These are phyloP conservation scores for Pipistrellus pygmaeus DNA, from an alignment of 2,797 vertebrate genomes.

Conservation along the genomic window DNA sequence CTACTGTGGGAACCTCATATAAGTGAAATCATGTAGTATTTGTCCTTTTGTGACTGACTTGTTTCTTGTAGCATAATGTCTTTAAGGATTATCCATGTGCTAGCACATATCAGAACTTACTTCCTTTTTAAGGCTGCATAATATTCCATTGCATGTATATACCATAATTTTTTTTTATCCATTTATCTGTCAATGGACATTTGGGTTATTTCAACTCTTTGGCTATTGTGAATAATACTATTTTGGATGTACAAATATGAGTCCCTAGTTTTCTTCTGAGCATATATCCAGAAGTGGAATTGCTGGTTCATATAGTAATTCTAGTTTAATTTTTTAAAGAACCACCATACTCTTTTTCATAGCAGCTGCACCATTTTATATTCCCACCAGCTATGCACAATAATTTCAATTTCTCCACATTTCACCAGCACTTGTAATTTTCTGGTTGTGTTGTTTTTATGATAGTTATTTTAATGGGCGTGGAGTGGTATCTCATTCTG, in stretches of 20 bases:
- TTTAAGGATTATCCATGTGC: not conserved
- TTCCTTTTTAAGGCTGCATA: not conserved
- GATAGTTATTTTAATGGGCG: not conserved
- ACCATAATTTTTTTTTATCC: not conserved
- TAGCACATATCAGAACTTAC: not conserved
- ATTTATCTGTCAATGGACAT: not conserved
- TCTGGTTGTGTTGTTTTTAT: not conserved
- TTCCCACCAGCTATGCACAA: not conserved
- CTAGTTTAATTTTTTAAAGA: constrained; percentile 4
- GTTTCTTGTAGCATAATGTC: not conserved
- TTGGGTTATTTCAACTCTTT: not conserved
- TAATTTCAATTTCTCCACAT: not conserved
- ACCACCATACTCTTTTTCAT: not conserved
- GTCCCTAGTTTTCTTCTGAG: not conserved
- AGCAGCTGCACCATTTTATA: not conserved
- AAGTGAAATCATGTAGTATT: not conserved
- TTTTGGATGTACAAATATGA: not conserved
- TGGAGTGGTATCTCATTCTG: not conserved
- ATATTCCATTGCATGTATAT: not conserved
- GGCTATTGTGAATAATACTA: not conserved
- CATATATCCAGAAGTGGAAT: not conserved
- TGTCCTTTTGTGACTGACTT: not conserved
- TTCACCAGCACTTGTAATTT: not conserved
- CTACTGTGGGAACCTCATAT: not conserved
- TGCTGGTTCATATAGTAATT: not conserved